These are phyloP conservation scores for Cryptoleucopteryx plumbea DNA, from an alignment of 2,113 vertebrate species.

Conservation along the genomic window DNA sequence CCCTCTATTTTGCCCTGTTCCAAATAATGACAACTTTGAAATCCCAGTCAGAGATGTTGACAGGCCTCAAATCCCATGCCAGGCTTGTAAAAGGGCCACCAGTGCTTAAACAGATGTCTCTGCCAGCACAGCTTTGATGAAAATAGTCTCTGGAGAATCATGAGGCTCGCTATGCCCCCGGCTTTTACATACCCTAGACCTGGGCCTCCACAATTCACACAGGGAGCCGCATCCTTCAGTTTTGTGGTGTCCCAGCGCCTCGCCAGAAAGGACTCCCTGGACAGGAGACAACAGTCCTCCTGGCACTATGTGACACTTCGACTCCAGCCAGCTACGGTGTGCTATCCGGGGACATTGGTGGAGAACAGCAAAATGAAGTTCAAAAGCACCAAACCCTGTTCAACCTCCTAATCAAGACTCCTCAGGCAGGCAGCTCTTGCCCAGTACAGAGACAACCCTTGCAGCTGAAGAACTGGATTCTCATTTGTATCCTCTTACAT, in stretches of 20 bases:
- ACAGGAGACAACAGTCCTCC: background rate
- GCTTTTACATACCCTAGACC: background rate
- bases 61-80: background rate
- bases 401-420: background rate
- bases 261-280: background rate
- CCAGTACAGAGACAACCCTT: background rate
- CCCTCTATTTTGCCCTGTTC: background rate
- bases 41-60: background rate
- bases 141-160: background rate
- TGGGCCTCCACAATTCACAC: background rate
- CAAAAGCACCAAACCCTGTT: background rate
- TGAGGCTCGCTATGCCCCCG: accelerated
- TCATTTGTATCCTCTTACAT: background rate
- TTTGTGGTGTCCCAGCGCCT: background rate
- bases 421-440: background rate
- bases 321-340: background rate
- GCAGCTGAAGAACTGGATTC: background rate
- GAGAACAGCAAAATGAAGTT: background rate
- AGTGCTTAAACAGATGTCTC: background rate
- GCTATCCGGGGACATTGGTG: background rate
- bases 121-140: background rate
- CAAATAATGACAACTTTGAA: background rate
- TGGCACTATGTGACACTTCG: background rate
- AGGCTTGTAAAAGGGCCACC: background rate
- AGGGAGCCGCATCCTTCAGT: background rate